Percentiles rank a stretch among this genome's conserved stretches.
Evolutionary conservation across 2,888 invertebrate genomes (phyloP).

Genomic region (Pegoplata infirma): DNA sequence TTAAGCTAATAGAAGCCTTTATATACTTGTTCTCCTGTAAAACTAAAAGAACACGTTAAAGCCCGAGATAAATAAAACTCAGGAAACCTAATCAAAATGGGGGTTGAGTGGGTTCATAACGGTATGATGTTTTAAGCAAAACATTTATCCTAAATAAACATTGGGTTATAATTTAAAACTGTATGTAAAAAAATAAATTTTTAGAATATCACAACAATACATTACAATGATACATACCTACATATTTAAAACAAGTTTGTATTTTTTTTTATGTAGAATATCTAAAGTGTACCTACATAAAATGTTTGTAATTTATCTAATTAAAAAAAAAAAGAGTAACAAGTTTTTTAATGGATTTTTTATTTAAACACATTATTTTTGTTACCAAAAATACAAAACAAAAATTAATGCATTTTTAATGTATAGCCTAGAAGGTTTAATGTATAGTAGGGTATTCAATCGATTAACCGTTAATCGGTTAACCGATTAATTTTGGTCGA

Average conservation of each 20-base stretch:
- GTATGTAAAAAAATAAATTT: neutral
- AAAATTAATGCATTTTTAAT: neutral
- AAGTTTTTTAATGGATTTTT: conserved; percentile 12
- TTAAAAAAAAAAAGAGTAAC: neutral
- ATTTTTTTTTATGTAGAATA: neutral
- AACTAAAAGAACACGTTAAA: neutral
- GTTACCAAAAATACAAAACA: too few relatives aligned
- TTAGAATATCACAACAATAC: neutral
- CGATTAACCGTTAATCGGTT: too few relatives aligned
- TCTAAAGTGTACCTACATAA: too few relatives aligned
- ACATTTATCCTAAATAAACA: conserved; percentile 48
- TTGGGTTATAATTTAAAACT: conserved; percentile 9
- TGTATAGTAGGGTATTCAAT: too few relatives aligned
- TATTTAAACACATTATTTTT: conserved; percentile 3
- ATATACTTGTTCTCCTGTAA: too few relatives aligned
- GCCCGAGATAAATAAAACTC: neutral
- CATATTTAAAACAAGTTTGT: neutral
- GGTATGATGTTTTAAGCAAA: neutral
- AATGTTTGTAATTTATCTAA: neutral
- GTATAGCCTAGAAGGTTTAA: too few relatives aligned
- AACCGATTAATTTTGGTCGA: too few relatives aligned
- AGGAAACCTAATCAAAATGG: neutral
- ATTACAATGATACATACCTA: neutral
- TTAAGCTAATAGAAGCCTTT: conserved; percentile 6
- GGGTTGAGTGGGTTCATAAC: neutral